These are phyloP conservation scores for Megaceryle torquata DNA, from an alignment of 2,113 vertebrate species.

Conservation along the genomic window DNA sequence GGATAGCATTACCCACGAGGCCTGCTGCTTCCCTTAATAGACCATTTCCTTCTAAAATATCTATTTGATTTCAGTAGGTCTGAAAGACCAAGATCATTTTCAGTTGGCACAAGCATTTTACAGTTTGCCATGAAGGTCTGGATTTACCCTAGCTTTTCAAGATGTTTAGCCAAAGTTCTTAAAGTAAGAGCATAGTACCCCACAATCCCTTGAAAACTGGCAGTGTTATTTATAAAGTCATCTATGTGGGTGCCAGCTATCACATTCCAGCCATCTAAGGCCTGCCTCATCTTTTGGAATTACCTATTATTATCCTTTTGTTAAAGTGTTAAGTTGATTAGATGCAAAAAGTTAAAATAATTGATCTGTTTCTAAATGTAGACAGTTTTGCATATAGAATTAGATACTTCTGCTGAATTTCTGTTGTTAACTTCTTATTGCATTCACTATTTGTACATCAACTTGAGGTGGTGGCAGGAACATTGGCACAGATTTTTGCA, in stretches of 20 bases:
- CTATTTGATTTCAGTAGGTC: neutral
- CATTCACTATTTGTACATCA: neutral
- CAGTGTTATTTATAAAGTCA: neutral
- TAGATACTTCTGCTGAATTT: neutral
- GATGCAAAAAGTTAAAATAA: neutral
- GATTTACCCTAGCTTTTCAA: neutral
- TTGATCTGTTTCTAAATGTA: neutral
- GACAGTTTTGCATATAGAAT: neutral
- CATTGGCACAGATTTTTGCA: neutral
- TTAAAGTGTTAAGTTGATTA: neutral
- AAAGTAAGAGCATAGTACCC: neutral
- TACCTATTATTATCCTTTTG: neutral
- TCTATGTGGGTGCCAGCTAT: neutral
- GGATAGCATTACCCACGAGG: neutral
- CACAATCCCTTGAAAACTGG: neutral
- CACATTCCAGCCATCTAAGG: neutral
- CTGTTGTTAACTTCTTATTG: neutral
- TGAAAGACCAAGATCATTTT: neutral
- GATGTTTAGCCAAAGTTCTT: neutral
- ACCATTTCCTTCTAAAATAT: neutral
- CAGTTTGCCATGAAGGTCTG: neutral
- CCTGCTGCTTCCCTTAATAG: neutral
- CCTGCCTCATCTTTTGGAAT: neutral
- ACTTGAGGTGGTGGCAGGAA: neutral
- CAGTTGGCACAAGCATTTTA: neutral